These are phyloP conservation scores for Meiosimyza platycephala DNA, from an alignment of 2,888 invertebrate species.

Conservation along the genomic window DNA sequence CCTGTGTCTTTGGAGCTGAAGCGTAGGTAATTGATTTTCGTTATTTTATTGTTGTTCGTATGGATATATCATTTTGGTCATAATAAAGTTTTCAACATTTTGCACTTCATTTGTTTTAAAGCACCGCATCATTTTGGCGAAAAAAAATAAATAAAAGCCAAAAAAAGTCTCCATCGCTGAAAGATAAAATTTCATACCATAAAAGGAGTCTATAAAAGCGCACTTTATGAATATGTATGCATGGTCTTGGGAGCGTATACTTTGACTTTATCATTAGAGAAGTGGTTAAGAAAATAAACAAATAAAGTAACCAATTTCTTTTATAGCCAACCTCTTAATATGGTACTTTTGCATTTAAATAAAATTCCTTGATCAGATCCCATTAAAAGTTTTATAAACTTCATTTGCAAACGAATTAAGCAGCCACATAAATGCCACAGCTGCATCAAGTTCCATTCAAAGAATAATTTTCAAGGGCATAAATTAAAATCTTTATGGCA, in stretches of 20 bases:
- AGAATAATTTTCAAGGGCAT: constrained; percentile 20
- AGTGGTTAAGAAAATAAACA: constrained; percentile 33
- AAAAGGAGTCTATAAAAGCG: neutral
- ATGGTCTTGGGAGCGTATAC: constrained; percentile 40
- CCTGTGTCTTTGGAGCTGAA: no score
- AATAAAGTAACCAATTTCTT: constrained; percentile 3
- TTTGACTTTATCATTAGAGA: constrained; percentile 47
- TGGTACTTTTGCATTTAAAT: constrained; percentile 29
- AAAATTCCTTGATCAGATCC: constrained; percentile 7
- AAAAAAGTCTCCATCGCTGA: neutral
- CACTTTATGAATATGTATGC: constrained; percentile 35
- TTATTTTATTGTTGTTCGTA: no score
- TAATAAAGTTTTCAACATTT: no score
- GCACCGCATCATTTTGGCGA: no score
- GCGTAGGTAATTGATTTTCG: no score
- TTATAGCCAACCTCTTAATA: constrained; percentile 2
- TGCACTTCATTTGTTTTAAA: no score
- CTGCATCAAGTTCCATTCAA: neutral
- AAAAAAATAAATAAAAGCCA: no score
- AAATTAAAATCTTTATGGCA: constrained; percentile 36
- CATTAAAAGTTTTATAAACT: constrained; percentile 37
- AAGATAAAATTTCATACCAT: neutral
- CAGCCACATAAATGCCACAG: constrained; percentile 3
- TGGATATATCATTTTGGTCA: no score
- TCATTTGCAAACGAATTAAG: constrained; percentile 27